Conservation (phyloP, 2,113 vertebrate species). For the Catharus minimus region DNA sequence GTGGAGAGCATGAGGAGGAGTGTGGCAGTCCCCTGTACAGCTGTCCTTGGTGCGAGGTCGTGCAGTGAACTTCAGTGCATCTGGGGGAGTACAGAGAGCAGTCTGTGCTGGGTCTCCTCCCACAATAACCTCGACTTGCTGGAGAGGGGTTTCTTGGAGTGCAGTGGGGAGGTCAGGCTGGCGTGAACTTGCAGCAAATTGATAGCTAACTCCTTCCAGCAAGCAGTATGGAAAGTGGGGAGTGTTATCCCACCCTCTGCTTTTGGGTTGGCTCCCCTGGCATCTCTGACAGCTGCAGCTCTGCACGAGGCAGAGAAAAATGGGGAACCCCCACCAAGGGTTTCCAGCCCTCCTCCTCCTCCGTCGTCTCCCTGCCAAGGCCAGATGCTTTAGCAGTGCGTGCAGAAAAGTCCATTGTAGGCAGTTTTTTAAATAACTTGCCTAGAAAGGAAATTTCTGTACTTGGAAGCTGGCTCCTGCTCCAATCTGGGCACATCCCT, state of each 20-base stretch:
- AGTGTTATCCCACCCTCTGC: neutral
- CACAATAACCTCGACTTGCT: neutral
- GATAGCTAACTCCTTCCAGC: neutral
- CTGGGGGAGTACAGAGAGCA: neutral
- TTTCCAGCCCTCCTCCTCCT: constrained; percentile 22
- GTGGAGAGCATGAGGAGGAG: neutral
- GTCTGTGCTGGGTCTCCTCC: neutral
- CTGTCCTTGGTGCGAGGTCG: neutral
- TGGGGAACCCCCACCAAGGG: neutral
- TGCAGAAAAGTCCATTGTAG: constrained; percentile 52
- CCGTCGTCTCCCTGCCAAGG: neutral
- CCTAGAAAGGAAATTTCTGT: constrained; percentile 68
- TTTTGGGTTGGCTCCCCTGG: neutral
- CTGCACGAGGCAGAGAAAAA: neutral
- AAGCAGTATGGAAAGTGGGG: rapidly evolving
- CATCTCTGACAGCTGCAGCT: neutral
- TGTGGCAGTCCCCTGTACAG: neutral
- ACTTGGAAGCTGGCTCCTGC: constrained; percentile 44
- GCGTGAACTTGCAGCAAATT: neutral
- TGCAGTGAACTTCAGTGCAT: neutral
- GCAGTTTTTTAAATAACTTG: constrained; percentile 63
- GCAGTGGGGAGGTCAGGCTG: neutral
- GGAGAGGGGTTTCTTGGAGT: neutral
- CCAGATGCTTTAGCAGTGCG: constrained; percentile 21
- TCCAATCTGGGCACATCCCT: neutral